phyloP scores from a whole-genome alignment of 2,113 vertebrate genomes.

The Reinhardtius hippoglossoides region DNA sequence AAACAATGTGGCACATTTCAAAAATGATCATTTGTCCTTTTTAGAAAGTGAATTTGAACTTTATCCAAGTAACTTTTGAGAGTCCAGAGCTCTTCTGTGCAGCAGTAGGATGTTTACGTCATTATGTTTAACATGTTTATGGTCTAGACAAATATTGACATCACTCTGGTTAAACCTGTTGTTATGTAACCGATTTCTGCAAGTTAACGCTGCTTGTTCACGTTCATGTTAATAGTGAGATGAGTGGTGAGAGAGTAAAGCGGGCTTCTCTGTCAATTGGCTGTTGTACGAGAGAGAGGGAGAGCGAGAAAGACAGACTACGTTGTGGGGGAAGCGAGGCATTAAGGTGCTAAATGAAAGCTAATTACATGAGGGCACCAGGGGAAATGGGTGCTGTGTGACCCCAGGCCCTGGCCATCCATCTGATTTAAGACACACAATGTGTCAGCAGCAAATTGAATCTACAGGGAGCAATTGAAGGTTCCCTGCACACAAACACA shows the following conservation, averaged over 20 bases:
- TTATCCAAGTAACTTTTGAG: not conserved
- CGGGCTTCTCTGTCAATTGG: conserved; percentile 12
- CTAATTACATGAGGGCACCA: conserved; percentile 72
- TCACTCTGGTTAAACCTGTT: not conserved
- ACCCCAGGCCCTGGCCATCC: conserved; percentile 64
- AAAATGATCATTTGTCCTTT: not conserved
- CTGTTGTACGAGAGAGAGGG: conserved; percentile 11
- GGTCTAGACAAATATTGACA: conserved; percentile 41
- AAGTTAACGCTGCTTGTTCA: not conserved
- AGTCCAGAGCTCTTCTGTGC: not conserved
- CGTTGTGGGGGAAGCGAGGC: conserved; percentile 13
- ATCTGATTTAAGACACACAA: conserved; percentile 79
- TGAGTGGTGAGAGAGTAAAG: not conserved
- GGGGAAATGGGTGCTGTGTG: conserved; percentile 70
- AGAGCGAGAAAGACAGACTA: not conserved
- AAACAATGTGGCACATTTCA: not conserved
- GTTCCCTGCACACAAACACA: conserved; percentile 46
- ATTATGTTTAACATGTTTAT: not conserved
- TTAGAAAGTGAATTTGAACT: not conserved
- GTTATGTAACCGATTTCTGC: conserved; percentile 19
- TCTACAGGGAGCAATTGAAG: conserved; percentile 75
- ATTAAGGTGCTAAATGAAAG: conserved; percentile 76
- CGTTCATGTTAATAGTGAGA: not conserved
- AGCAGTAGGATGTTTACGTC: not conserved
- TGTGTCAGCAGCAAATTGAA: conserved; percentile 79